Conservation (phyloP, 2,888 invertebrate species). For the Melanchra persicariae region DNA sequence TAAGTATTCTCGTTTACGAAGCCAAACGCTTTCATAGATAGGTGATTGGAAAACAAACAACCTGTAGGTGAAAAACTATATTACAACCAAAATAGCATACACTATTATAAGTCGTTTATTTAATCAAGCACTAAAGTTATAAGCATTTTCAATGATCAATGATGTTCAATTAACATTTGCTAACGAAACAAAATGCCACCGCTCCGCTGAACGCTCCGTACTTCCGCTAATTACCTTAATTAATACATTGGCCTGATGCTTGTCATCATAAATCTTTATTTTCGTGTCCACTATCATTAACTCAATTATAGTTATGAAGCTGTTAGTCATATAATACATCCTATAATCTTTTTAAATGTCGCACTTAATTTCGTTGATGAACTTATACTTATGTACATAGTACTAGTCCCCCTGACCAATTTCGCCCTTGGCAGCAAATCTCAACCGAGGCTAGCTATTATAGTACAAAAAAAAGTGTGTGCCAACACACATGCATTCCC, state of each 20-base stretch:
- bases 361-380: conserved; percentile 8
- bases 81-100: neutral
- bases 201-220: conserved; percentile 17
- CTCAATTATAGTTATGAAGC: conserved; percentile 41
- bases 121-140: neutral
- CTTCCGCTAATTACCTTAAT: conserved; percentile 60
- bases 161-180: conserved; percentile 20
- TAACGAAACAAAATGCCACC: conserved; percentile 13
- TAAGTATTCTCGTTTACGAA: neutral
- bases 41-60: neutral
- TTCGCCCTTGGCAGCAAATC: no score
- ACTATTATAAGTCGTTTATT: neutral
- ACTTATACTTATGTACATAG: no score
- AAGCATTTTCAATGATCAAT: neutral
- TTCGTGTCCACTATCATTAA: conserved; percentile 27
- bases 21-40: neutral
- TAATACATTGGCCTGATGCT: conserved; percentile 23
- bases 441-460: no score
- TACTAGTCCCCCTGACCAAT: no score
- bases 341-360: conserved; percentile 2
- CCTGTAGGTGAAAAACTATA: neutral
- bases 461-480: no score
- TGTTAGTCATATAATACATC: conserved; percentile 17
- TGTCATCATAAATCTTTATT: conserved; percentile 49
- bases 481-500: no score